Conservation (phyloP, 1,140 invertebrate genomes). For the Euura saliciscinereae region DNA sequence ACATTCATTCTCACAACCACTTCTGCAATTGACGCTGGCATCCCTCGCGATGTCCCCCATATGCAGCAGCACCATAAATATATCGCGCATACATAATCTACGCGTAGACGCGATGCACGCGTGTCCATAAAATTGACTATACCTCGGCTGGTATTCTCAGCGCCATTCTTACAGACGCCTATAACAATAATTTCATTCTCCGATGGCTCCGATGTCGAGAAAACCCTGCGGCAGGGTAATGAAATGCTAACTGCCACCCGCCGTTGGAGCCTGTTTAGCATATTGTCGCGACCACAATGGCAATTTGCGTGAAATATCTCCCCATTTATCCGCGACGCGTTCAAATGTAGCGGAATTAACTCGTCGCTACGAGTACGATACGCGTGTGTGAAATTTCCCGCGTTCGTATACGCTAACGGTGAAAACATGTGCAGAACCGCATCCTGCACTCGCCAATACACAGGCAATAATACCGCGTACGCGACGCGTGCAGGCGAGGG, state of each 20-base stretch:
- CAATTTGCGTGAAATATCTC: slow-evolving; percentile 5
- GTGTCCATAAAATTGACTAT: slow-evolving; percentile 3
- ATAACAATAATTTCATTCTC: slow-evolving; percentile 5
- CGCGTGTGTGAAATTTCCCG: not conserved
- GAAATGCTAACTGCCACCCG: slow-evolving; percentile 6
- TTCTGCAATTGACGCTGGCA: too few species aligned
- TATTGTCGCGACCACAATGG: slow-evolving; percentile 6
- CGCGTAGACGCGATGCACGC: not conserved
- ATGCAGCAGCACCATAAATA: too few species aligned
- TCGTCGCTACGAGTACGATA: not conserved
- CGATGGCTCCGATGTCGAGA: not conserved
- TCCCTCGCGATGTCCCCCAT: too few species aligned
- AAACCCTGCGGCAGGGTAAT: not conserved
- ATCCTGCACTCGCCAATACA: too few species aligned
- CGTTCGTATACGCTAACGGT: too few species aligned
- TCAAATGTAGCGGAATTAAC: slow-evolving; percentile 5
- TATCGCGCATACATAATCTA: too few species aligned
- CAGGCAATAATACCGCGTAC: too few species aligned
- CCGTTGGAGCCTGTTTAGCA: not conserved
- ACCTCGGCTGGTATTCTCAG: not conserved
- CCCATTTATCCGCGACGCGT: not conserved
- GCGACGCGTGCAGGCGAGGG: not conserved
- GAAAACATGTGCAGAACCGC: too few species aligned
- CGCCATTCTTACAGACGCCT: not conserved
- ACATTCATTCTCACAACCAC: too few species aligned